Evolutionary conservation across 2,888 invertebrate genomes (phyloP), one percentile per base, ranked within the genome.

Genomic region (Zhuqinia jingwanae): DNA sequence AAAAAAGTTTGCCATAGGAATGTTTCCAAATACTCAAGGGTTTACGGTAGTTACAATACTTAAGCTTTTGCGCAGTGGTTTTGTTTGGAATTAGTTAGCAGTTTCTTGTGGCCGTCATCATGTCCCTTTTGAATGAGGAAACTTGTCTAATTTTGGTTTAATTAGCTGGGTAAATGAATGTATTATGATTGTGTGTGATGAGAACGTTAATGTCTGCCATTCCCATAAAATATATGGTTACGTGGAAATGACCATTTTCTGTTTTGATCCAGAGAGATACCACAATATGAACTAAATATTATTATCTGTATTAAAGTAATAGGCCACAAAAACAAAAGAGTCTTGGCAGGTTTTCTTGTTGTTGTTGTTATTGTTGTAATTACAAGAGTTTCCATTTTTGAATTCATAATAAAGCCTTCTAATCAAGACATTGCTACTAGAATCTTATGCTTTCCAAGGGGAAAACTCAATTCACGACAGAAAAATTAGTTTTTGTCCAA

Each of bases 71-170:
- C n/a, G n/a, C n/a, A n/a, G n/a, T n/a, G n/a, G n/a, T n/a, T n/a
- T n/a, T n/a, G n/a, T n/a, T n/a, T n/a, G n/a, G n/a, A n/a, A n/a
- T n/a, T n/a, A n/a, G n/a, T n/a, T n/a, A n/a, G n/a, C 58, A 10
- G 5, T 22, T 58, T 58, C 5, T 36, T 3, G 8, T 36, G 36
- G 36, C 36, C 3, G 56, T 22, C 25, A 15, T 58, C 60, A 5
- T 45, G 60, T 45, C 2, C 8, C 17, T 11, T 47, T 70, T 70
- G 36, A 75, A 86, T 36, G 60, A 73, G 63, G 27, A 76, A 86
- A 63, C 50, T 86, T 86, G 17, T 22, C 75, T 80, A 76, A 79
- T 80, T 86, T 80, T 73, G 63, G 17, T 73, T 22, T 47, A 86
- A 80, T 80, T 86, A 80, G 50, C 20, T 85, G 22, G 78, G 63